Evolutionary conservation across 2,113 vertebrate genomes (phyloP), one percentile per base, ranked within the genome.

Genomic region (Meriones unguiculatus): DNA sequence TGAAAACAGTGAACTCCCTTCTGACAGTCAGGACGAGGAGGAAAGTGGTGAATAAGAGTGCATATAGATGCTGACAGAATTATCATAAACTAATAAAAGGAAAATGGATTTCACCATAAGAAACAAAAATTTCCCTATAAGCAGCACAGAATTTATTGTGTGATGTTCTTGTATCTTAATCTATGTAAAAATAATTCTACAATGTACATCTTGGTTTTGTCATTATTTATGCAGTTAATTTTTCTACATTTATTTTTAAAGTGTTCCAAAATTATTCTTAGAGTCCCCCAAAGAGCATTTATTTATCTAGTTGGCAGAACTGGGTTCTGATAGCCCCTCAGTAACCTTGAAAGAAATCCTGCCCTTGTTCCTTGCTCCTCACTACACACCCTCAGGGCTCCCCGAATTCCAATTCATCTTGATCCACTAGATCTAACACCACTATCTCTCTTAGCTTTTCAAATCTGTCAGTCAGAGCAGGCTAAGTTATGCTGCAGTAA

Each of bases 201-300:
- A 87, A n/a, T 67, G 6, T 75, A 72, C 81, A 25, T 87, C 85
- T 96, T 93, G n/a, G 52, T 73, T 96, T 95, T 95, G 82, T 90
- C 78, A 81, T 96, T 95, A 97, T 95, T 97, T 93, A 97, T 89
- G 41, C n/a, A 96, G 69, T 85, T 97, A 87, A 94, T 95, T 92
- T 96, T 96, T 84, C 93, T 84, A 89, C 41, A 93, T 95, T 95
- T 96, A 94, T 97, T 96, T 96, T 94, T 67, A 85, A 96, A 95
- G 70, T 91, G n/a, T 91, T 96, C 59, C 77, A 89, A 88, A 95
- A 94, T 97, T 96, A 93, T 96, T 95, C 93, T 78, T 91, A 89
- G 77, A 95, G 87, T 96, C 95, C n/a, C 75, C 91, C 30, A 94
- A 96, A 95, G 64, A 80, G 52, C 70, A 94, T 85, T 96, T 94